Evolutionary conservation across 1,140 invertebrate species (phyloP), one percentile per base, ranked within the genome.

Genomic region (Nomia melanderi): DNA sequence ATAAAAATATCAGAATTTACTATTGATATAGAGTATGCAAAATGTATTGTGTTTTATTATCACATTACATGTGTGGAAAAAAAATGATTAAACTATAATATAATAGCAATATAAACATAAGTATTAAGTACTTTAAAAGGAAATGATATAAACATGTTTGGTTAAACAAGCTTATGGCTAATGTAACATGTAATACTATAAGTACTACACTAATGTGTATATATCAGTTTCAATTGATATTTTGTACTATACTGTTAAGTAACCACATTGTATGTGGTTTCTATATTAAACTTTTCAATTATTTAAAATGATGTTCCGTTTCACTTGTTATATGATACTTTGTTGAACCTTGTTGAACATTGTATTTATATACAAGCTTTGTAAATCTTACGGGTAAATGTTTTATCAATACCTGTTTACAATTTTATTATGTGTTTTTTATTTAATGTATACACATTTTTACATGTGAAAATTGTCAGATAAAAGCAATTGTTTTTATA

Each of bases 151-250:
- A 64, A 25, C 57, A 44, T n/a, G 60, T 47, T 77, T 70, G 65
- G 81, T 41, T 36, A 63, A 76, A 50, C 12, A 8, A 27, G 31
- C 17, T 47, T 54, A 60, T 73, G 56, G 65, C 56, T 56, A 74
- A 64, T 80, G 53, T 71, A 27, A 66, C 66, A 78, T 77, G 50
- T 81, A 73, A 77, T 72, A 47, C 72, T 77, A 65, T n/a, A 81
- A 50, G 65, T 70, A 59, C 69, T 36, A 60, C 64, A 66, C 6
- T 70, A 11, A 25, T 69, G 31, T 60, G 44, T 65, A 47, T 29
- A 67, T 39, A 71, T 53, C 65, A 76, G n/a, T 39, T 69, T 39
- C 62, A 79, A 4, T 44, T 67, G 29, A 20, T 74, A 79, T 63
- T 76, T 62, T 54, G 33, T 79, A 67, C 41, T 64, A 50, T 78